A percentile compares a stretch with the other conserved stretches of the same genome.
These are phyloP conservation scores for Arenicola marina DNA, from an alignment of 2,888 invertebrate genomes.

Conservation along the genomic window DNA sequence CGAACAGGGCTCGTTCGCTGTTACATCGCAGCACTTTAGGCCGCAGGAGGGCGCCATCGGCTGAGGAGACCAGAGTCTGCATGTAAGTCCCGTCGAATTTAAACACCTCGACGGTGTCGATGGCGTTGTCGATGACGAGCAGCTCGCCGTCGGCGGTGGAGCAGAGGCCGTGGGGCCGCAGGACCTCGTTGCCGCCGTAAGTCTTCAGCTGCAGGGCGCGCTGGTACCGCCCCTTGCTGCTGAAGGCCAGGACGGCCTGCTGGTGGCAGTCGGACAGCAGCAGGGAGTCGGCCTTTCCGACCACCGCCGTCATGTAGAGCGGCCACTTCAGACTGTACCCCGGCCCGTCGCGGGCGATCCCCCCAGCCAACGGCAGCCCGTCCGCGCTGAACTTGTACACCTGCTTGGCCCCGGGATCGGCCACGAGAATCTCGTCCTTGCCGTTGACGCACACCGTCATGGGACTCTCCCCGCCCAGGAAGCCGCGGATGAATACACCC, in stretches of 20 bases:
- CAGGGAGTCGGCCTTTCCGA: conserved; percentile 9
- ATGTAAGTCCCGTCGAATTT: conserved; percentile 4
- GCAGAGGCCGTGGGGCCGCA: conserved; percentile 26
- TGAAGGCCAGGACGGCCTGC: conserved; percentile 20
- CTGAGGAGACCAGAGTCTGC: conserved; percentile 20
- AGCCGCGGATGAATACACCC: conserved; percentile 21
- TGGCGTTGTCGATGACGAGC: conserved; percentile 21
- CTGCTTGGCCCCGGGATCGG: conserved; percentile 20
- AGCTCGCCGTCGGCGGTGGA: conserved; percentile 13
- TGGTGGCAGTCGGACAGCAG: conserved; percentile 20
- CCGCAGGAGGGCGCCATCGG: conserved; percentile 10
- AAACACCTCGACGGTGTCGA: conserved; percentile 25
- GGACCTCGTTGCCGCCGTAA: conserved; percentile 18
- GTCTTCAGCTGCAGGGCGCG: conserved; percentile 11
- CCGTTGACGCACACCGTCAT: conserved; percentile 14
- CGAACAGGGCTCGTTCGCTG: neutral
- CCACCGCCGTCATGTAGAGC: conserved; percentile 12
- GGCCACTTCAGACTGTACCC: conserved; percentile 24
- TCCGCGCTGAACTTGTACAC: conserved; percentile 17
- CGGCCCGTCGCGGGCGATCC: conserved; percentile 1
- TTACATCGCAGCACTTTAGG: conserved; percentile 14
- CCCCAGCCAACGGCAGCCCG: conserved; percentile 7
- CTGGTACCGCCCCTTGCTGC: conserved; percentile 5
- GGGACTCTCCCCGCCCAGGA: conserved; percentile 18
- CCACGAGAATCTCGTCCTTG: conserved; percentile 22